A percentile compares a stretch with the other conserved stretches of the same genome.
phyloP scores from a whole-genome alignment of 2,888 invertebrate genomes.

The Brachyopa scutellaris region DNA sequence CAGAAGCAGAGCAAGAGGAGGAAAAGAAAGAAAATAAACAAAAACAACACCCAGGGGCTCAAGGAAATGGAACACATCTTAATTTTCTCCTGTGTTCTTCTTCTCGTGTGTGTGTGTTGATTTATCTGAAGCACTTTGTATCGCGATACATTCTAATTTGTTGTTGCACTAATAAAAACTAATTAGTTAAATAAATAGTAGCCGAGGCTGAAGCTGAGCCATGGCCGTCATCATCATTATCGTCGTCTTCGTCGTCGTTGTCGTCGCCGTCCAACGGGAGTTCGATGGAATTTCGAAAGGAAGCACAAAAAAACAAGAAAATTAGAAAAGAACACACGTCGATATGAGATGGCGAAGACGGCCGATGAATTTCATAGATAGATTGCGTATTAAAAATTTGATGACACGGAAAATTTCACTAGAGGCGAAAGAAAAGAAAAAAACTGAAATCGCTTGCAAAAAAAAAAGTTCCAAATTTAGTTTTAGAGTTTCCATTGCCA shows the following conservation, averaged over 20 bases:
- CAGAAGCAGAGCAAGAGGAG: neutral
- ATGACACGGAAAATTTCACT: constrained; percentile 68
- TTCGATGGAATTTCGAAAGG: constrained; percentile 46
- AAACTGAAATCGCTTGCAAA: constrained; percentile 32
- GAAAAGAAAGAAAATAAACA: constrained; percentile 24
- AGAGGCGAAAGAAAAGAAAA: constrained; percentile 25
- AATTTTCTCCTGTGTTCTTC: constrained; percentile 25
- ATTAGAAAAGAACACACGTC: neutral
- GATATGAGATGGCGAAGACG: constrained; percentile 5
- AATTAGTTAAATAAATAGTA: constrained; percentile 70
- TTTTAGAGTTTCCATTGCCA: no score
- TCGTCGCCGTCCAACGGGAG: constrained; percentile 27
- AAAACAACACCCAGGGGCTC: constrained; percentile 19
- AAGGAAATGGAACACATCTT: constrained; percentile 42
- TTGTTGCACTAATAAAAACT: constrained; percentile 71
- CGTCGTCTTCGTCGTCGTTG: no score
- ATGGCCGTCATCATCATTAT: constrained; percentile 41
- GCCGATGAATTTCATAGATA: constrained; percentile 58
- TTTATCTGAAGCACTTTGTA: constrained; percentile 68
- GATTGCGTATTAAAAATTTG: constrained; percentile 65
- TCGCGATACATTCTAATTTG: constrained; percentile 68
- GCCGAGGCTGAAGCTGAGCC: constrained; percentile 3
- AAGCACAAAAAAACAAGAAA: constrained; percentile 13
- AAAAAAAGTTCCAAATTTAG: no score
- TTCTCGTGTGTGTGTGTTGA: constrained; percentile 34